phyloP scores from a whole-genome alignment of 2,113 vertebrate genomes.

The Hypocryptadius cinnamomeus region DNA sequence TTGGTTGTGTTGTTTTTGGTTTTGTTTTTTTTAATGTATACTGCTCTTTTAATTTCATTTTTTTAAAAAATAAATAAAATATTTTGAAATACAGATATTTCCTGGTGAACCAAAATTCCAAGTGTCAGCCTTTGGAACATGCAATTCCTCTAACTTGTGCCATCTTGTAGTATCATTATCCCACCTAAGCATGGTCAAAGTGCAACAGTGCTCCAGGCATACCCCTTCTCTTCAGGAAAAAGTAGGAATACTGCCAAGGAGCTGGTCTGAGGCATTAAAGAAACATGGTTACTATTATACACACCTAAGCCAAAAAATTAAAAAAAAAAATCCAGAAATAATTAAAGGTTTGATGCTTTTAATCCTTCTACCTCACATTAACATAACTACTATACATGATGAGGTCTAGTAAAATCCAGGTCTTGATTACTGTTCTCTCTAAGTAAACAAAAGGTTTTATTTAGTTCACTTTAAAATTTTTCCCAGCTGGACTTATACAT shows the following conservation, averaged over 20 bases:
- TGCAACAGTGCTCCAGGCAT: constrained; percentile 6
- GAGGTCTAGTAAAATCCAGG: background rate
- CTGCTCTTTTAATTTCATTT: background rate
- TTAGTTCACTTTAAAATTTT: background rate
- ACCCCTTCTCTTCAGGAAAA: background rate
- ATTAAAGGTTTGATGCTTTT: background rate
- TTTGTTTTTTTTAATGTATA: background rate
- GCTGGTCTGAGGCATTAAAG: background rate
- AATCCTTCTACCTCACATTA: background rate
- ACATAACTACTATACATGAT: background rate
- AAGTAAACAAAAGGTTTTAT: background rate
- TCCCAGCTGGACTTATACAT: background rate
- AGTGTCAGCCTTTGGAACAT: background rate
- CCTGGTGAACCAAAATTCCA: background rate
- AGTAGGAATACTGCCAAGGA: background rate
- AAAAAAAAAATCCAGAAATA: background rate
- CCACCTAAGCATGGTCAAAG: background rate
- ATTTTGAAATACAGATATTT: background rate
- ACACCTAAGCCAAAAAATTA: background rate
- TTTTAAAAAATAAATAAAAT: background rate
- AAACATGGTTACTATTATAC: background rate
- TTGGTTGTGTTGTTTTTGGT: background rate
- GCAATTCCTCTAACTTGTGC: background rate
- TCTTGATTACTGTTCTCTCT: background rate
- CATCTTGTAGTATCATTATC: constrained; percentile 32